Base-by-base conservation (phyloP, 2,797 vertebrate species). In the Delichon dasypus region DNA sequence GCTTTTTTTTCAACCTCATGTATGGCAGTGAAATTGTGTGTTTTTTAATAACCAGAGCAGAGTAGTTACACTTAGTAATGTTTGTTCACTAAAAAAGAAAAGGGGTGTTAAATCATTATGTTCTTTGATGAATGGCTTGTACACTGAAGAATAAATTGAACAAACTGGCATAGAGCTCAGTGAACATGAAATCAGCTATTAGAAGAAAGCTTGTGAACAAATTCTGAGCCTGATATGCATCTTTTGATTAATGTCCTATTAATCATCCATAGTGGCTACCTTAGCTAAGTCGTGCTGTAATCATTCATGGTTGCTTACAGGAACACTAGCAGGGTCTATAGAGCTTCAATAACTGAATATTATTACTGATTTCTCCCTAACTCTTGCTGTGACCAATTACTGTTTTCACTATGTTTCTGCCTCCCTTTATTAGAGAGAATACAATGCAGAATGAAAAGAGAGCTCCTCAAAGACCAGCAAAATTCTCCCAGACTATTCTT, bases 241-340 rank as follows among this genome's bases (percentile, higher is more conserved):
- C 98, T 98, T 98, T 98, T 98, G 98, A 99, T 99, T 99, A 99
- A 98, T 98, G 98, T 97, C 98, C 98, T 98, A 98, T 98, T 98
- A 98, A 98, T 98, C 98, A 98, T 98, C 98, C 97, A 79, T 93
- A 96, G 97, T 97, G 97, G 98, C 98, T 98, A 98, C 98, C 98
- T 98, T 98, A 96, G 98, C 97, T 97, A 96, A 97, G 97, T 97
- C 81, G 53, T 90, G 87, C 97, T 94, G 95, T 98, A 98, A 99
- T 98, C 98, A 98, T 98, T 98, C 98, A 98, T 98, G 93, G 96
- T 94, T 98, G 96, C 98, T 98, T 97, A 97, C 88, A 90, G 96
- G 96, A 98, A 93, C 94, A 90, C 88, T 96, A 97, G 95, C 97
- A 97, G 97, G 94, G 95, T 97, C 97, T 96, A 85, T 84, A 95